Evolutionary conservation across 2,113 vertebrate genomes (phyloP).

Genomic region (Pachyramphus minor): DNA sequence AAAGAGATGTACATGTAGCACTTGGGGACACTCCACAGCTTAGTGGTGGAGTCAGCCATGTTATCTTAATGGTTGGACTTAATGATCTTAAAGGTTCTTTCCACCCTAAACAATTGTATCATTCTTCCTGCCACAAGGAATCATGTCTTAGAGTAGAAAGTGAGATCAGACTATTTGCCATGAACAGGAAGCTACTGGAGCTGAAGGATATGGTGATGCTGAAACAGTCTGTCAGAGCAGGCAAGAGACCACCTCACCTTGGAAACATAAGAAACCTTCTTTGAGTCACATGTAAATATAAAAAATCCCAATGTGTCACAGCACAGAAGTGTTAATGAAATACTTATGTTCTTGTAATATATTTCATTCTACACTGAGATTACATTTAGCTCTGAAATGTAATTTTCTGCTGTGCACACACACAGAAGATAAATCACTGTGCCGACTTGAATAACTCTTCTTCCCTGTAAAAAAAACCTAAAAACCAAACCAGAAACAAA

Average conservation of each 20-base stretch:
- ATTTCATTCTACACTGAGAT: not conserved
- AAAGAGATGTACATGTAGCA: not conserved
- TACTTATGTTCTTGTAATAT: not conserved
- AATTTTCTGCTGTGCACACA: not conserved
- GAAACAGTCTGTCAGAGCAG: not conserved
- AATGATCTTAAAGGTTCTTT: not conserved
- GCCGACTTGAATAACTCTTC: not conserved
- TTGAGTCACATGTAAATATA: not conserved
- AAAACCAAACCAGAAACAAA: too few relatives aligned
- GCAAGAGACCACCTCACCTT: not conserved
- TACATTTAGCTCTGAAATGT: not conserved
- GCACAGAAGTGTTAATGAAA: not conserved
- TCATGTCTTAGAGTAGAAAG: not conserved
- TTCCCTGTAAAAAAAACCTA: not conserved
- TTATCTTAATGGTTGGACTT: not conserved
- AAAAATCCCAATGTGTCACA: not conserved
- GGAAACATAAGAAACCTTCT: not conserved
- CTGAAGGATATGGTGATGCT: not conserved
- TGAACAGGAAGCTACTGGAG: not conserved
- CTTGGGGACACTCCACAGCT: not conserved
- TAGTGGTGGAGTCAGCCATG: not conserved
- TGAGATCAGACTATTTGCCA: not conserved
- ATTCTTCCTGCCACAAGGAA: not conserved
- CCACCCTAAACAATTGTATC: not conserved
- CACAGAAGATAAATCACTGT: not conserved